Evolutionary conservation across 2,888 invertebrate species (phyloP), one percentile per base, ranked within the genome.

Genomic region (Perdita meconis): DNA sequence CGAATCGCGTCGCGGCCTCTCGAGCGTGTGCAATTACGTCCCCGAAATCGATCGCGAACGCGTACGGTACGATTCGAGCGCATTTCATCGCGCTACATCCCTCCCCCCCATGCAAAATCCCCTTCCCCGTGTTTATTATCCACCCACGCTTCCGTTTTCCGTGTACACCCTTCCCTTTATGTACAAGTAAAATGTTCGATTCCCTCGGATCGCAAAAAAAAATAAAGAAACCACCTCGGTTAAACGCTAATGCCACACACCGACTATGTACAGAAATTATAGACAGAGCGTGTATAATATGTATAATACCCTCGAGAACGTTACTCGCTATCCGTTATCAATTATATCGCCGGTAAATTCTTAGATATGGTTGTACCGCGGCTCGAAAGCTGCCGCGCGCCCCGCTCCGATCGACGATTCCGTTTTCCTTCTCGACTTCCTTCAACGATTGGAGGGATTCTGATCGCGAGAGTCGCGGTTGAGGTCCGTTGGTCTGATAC

Each of bases 291-390:
- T 40, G 51, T 63, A 61, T 68, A 67, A 40, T 63, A 61, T 68
- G 61, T 68, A 83, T 82, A 81, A 85, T 85, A 88, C 82, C 79
- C 85, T 83, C 83, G 78, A 47, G 70, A 81, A 82, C 79, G 81
- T 86, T 83, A 79, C 64, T 76, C 64, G 47, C 76, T 82, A 69
- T 80, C 81, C 78, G 79, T 81, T 77, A 86, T 78, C 78, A 83
- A 85, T 47, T 86, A 81, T 80, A 83, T 83, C 80, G 79, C 85
- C 84, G 81, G 78, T 85, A 86, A 82, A 85, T 86, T 87, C 82
- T 86, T 88, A 87, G 90, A 90, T 90, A 90, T 90, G 90, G 84
- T 90, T 89, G 74, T 82, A n/a, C 86, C 64, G 56, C 77, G 71
- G 75, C 59, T 77, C 64, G 81, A 80, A 83, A 86, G 79, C 78